Evolutionary conservation across 2,888 invertebrate species (phyloP), one percentile per base, ranked within the genome.

Genomic region (Nezara viridula): DNA sequence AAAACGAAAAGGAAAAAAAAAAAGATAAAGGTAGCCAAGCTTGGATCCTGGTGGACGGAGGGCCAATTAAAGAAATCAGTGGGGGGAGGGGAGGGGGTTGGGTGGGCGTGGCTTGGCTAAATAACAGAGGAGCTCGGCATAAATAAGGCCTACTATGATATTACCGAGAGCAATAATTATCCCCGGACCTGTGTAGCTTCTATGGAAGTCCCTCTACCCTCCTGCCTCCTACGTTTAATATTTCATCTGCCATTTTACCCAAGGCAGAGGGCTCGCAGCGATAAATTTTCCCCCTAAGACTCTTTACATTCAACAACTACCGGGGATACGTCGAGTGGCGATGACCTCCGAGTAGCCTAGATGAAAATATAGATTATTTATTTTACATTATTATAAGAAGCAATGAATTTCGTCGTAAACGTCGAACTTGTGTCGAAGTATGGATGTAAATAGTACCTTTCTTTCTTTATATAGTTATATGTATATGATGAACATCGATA

Each of bases 131-230:
- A 49, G 73, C 81, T 14, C 7, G 52, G 77, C 85, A 87, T 85
- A 85, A 85, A 85, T 85, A 77, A 85, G 40, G 6, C 87, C 21
- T 21, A 16, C 50, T 47, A 66, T 66, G 49, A 77, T 60, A 86
- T 89, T 86, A 86, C 86, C 89, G 60, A 81, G 50, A 52, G 77
- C 49, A 77, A 86, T 89, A 89, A 89, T 89, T 89, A 89, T 89
- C 86, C 81, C 87, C 89, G 88, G 89, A 90, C 88, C n/a, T n/a
- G n/a, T 90, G 90, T 89, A 77, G 90, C 90, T 90, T 90, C 90
- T 90, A 90, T 90, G 90, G 90, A 90, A 90, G 90, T 90, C 86
- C 85, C 19, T 60, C n/a, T 60, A n/a, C n/a, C 12, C 60, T 9
- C 49, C 88, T 66, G 85, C 89, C 85, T 50, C 40, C 44, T 66